These are phyloP conservation scores for Strix uralensis DNA, from an alignment of 2,113 vertebrate species.

Conservation along the genomic window DNA sequence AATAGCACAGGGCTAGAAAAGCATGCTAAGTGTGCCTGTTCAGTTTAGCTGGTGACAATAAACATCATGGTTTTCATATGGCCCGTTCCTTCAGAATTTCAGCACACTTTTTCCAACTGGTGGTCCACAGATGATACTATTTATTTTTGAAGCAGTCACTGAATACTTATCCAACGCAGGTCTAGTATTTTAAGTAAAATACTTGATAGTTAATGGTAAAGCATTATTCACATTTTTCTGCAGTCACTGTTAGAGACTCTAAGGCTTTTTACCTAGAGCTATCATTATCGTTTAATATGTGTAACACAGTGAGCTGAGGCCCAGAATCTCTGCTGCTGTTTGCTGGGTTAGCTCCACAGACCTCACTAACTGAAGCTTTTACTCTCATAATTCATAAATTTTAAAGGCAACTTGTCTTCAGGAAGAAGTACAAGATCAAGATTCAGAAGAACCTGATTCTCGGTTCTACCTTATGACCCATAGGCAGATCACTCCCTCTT, in stretches of 20 bases:
- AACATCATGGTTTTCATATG: background rate
- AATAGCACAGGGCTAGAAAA: background rate
- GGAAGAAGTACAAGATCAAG: background rate
- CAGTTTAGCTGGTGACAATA: background rate
- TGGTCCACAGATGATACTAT: background rate
- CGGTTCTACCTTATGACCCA: background rate
- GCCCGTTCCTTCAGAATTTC: background rate
- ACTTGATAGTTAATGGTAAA: background rate
- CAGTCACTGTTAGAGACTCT: background rate
- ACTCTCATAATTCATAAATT: background rate
- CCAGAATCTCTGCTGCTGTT: background rate
- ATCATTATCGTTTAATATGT: background rate
- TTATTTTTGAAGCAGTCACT: background rate
- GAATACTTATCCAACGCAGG: background rate
- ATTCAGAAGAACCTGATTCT: background rate
- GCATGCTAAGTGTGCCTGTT: background rate
- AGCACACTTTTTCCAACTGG: background rate
- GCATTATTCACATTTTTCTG: background rate
- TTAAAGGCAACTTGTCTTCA: slow-evolving; percentile 15
- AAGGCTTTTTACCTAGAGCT: background rate
- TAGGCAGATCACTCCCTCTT: background rate
- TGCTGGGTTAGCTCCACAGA: background rate
- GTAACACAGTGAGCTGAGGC: background rate
- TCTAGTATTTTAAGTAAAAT: background rate
- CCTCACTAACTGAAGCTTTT: background rate